Conservation (phyloP, 2,113 vertebrate species). For the Cariama cristata region DNA sequence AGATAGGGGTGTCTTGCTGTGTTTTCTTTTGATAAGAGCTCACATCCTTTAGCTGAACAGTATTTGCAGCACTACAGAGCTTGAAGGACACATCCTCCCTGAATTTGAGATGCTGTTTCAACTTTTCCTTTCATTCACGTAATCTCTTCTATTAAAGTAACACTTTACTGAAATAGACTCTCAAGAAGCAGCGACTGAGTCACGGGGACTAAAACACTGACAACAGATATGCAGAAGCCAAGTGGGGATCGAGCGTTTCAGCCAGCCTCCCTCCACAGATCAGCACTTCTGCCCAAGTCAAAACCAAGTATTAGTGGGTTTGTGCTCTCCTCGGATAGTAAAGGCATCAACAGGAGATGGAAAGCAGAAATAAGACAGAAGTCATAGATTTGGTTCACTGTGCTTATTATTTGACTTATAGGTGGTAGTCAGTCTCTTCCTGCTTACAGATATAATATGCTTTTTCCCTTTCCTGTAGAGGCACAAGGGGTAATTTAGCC, state of each 20-base stretch:
- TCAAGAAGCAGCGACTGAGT: neutral
- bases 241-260: rapidly evolving
- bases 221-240: neutral
- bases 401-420: neutral
- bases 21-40: neutral
- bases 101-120: neutral
- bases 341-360: neutral
- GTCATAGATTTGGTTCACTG: neutral
- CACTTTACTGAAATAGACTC: neutral
- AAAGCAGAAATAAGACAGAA: neutral
- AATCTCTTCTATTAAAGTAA: neutral
- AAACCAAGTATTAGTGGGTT: neutral
- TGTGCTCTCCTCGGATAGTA: neutral
- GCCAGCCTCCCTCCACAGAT: neutral
- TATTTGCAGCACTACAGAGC: neutral
- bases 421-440: neutral
- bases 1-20: rapidly evolving
- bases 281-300: neutral
- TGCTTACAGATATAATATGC: rapidly evolving
- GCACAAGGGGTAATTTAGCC: neutral
- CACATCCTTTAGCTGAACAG: neutral
- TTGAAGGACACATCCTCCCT: neutral
- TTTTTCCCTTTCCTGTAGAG: neutral
- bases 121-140: neutral
- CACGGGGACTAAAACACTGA: neutral